Conservation (phyloP, 2,113 vertebrate genomes). For the Erythrocercus mccallii region DNA sequence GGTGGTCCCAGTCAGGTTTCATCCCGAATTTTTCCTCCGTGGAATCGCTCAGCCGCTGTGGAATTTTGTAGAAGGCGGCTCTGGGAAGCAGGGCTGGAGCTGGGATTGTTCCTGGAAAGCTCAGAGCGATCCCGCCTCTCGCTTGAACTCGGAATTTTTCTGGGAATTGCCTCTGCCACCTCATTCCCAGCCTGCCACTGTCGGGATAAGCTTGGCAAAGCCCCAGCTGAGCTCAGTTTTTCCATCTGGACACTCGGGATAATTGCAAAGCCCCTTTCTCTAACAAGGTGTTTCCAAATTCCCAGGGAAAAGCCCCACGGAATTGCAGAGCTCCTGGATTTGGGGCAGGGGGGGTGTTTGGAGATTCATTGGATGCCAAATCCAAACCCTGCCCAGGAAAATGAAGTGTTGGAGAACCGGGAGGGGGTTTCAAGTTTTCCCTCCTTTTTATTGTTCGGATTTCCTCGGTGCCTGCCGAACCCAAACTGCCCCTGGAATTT, state of each 20-base stretch:
- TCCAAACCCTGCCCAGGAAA: not conserved
- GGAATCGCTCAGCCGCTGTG: not conserved
- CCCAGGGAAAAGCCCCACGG: not conserved
- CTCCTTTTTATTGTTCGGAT: not conserved
- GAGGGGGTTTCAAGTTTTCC: not conserved
- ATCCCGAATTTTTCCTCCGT: not conserved
- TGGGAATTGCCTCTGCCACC: not conserved
- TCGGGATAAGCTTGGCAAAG: not conserved
- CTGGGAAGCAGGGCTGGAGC: not conserved
- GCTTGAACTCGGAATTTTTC: not conserved
- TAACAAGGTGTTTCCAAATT: not conserved
- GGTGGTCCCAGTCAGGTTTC: too few relatives aligned
- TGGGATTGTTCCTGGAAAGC: not conserved
- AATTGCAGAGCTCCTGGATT: not conserved
- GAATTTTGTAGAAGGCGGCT: not conserved
- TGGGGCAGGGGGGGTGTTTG: not conserved
- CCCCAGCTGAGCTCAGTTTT: not conserved
- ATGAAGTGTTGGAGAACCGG: not conserved
- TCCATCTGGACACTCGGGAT: not conserved
- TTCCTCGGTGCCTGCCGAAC: not conserved
- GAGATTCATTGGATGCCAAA: conserved; percentile 43
- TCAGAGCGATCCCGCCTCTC: not conserved
- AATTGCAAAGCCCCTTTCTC: not conserved
- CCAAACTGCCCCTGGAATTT: not conserved
- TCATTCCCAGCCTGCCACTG: not conserved